These are phyloP conservation scores for Lepus townsendii DNA, from an alignment of 2,797 vertebrate genomes.

Conservation along the genomic window DNA sequence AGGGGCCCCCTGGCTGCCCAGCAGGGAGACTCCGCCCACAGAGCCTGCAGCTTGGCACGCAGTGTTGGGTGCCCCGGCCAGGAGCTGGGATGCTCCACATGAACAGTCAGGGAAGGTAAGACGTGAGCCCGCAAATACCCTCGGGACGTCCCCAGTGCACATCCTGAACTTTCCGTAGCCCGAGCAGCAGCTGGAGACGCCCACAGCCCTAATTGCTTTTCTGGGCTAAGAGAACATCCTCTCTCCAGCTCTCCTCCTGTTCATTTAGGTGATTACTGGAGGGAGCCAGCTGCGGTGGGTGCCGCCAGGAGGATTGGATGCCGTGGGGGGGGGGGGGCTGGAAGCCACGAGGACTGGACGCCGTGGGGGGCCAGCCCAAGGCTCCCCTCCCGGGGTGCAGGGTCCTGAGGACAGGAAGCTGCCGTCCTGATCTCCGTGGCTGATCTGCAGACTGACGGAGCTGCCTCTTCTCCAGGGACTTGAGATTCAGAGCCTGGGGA, in stretches of 20 bases:
- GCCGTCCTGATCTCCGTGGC: not conserved
- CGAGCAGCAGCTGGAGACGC: constrained; percentile 86
- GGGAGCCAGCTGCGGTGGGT: constrained; percentile 64
- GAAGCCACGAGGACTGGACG: not conserved
- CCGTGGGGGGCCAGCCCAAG: not conserved
- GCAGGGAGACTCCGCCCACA: not conserved
- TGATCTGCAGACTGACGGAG: not conserved
- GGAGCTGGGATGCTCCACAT: constrained; percentile 82
- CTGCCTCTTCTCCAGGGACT: not conserved
- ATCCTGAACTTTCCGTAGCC: constrained; percentile 88
- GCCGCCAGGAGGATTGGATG: not conserved
- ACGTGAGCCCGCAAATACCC: constrained; percentile 85
- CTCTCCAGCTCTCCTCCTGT: constrained; percentile 89
- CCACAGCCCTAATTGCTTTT: constrained; percentile 87
- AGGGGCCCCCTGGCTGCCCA: not conserved
- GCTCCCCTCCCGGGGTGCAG: not conserved
- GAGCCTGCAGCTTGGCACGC: not conserved
- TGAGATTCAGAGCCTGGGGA: constrained; percentile 9
- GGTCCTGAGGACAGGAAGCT: not conserved
- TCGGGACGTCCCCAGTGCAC: constrained; percentile 84
- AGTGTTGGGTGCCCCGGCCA: not conserved
- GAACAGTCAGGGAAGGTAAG: constrained; percentile 86
- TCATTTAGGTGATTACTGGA: constrained; percentile 90
- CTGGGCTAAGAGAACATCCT: constrained; percentile 84
- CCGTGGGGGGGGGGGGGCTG: not conserved